phyloP scores from a whole-genome alignment of 2,888 invertebrate genomes.

The Polydesmus complanatus region DNA sequence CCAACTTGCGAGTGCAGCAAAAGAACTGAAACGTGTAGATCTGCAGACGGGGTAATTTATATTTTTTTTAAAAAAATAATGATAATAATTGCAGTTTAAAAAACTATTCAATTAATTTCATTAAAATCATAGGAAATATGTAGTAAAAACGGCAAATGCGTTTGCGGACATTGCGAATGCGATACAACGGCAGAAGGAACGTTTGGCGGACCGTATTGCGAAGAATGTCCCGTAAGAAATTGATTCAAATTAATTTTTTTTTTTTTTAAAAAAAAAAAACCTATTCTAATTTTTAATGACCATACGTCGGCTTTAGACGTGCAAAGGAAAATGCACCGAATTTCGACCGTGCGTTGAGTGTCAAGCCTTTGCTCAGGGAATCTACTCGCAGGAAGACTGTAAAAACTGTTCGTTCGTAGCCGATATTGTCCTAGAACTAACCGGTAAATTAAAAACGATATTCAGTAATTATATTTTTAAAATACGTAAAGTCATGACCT shows the following conservation, averaged over 20 bases:
- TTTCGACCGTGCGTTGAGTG: constrained; percentile 93
- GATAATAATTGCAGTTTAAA: no score
- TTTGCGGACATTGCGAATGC: constrained; percentile 16
- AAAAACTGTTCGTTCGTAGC: constrained; percentile 28
- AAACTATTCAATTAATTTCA: no score
- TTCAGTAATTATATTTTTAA: no score
- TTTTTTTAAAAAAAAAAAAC: constrained; percentile 1
- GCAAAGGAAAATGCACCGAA: constrained; percentile 78
- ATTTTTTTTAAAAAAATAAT: background rate
- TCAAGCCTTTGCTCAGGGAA: constrained; percentile 44
- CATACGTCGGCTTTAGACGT: constrained; percentile 47
- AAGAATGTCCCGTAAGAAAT: constrained; percentile 69
- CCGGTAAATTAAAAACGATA: constrained; percentile 22
- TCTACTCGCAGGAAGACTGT: constrained; percentile 26
- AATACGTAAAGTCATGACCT: no score
- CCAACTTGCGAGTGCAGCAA: constrained; percentile 29
- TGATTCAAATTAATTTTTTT: no score
- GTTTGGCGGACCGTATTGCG: constrained; percentile 78
- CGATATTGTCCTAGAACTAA: constrained; percentile 23
- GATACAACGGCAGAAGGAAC: constrained; percentile 5
- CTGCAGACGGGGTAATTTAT: background rate
- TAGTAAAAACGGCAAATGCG: constrained; percentile 12
- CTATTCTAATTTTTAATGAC: background rate
- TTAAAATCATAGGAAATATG: background rate
- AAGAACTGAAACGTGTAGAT: background rate